These are phyloP conservation scores for Lepidurus packardi DNA, from an alignment of 1,140 invertebrate species.

Conservation along the genomic window DNA sequence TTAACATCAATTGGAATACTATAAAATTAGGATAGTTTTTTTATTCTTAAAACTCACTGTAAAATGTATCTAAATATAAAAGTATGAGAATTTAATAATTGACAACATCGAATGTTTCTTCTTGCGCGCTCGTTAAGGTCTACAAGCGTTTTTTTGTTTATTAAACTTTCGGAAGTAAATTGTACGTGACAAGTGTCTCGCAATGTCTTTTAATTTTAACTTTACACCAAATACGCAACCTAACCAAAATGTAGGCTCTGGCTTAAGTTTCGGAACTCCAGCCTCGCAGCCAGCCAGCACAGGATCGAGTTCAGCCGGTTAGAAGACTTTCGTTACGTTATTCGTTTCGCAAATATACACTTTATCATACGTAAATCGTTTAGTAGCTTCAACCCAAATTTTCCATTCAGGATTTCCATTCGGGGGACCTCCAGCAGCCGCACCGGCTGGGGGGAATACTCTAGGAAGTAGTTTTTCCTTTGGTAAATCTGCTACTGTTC, in stretches of 20 bases:
- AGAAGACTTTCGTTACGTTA: too few species aligned
- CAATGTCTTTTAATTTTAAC: slow-evolving; percentile 6
- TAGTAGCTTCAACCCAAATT: too few species aligned
- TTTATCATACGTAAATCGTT: too few species aligned
- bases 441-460: neutral
- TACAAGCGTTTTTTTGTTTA: neutral
- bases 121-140: neutral
- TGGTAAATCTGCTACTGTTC: slow-evolving; percentile 11
- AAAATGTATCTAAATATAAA: neutral
- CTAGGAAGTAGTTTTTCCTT: neutral
- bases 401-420: neutral
- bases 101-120: neutral
- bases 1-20: too few species aligned
- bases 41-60: too few species aligned
- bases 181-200: neutral
- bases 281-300: neutral
- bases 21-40: too few species aligned
- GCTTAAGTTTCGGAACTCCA: neutral
- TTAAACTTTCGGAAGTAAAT: neutral
- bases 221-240: neutral
- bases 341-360: too few species aligned
- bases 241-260: neutral
- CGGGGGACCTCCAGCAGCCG: neutral
- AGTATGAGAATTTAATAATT: neutral
- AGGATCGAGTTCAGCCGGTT: neutral